Base-by-base conservation (phyloP, 2,888 invertebrate species). In the Leucozona laternaria region DNA sequence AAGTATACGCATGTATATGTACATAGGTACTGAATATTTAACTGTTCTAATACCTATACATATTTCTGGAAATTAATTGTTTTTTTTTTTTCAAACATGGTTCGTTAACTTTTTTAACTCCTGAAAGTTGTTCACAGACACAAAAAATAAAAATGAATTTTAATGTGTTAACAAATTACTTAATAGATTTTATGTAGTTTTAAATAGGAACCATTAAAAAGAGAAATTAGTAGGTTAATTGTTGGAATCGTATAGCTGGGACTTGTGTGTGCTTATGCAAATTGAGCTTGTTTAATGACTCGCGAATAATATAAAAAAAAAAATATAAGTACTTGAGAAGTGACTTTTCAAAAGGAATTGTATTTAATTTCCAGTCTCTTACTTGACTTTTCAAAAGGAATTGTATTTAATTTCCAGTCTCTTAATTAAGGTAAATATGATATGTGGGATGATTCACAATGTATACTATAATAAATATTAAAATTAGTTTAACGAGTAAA, bases 181-280 rank as follows among this genome's bases (percentile, higher is more conserved):
- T 60, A 80, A 85, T 81, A 72, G 85, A 50, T 77, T 81, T 81
- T 77, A 85, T 85, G 80, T 81, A 77, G 81, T 81, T 77, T 81
- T 81, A 73, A 62, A 72, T 55, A 48, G 28, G 48, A 17, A 66
- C 48, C 62, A 77, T 68, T 60, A 77, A 48, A 50, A 73, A 58
- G 45, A 77, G 80, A 22, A 71, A 71, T 50, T 37, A 40, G 57
- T 75, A 31, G 72, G 60, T 17, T 25, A 22, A 22, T 53, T 34
- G 37, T 37, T 60, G 11, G 34, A 31, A 62, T 22, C 34, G 31
- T 57, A 20, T 48, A 17, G 13, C 40, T 17, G 53, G 25, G 22
- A 43, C 5, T 68, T 53, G 40, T 31, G 40, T 31, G 40, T 4
- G 53, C 57, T 68, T 85, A 85, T 85, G 81, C 68, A 81, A 85